Evolutionary conservation across 64 coral and sea anemone species (phyloP).

Genomic region (Astreopora myriophthalma): DNA sequence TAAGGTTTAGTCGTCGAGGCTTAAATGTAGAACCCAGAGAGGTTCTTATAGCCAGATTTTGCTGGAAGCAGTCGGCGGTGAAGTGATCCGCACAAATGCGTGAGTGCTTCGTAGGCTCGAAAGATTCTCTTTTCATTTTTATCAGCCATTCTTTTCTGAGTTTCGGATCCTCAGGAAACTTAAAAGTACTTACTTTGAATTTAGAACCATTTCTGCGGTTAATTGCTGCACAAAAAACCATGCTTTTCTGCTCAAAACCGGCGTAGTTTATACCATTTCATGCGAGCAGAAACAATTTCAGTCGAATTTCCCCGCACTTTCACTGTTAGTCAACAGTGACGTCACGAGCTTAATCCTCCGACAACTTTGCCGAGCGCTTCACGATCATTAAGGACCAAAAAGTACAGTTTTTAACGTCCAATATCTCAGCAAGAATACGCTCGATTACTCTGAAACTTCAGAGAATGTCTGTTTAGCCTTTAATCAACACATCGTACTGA

Average conservation of each 20-base stretch:
- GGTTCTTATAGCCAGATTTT: not conserved
- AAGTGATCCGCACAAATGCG: not conserved
- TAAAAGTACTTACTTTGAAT: not conserved
- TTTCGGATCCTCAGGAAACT: not conserved
- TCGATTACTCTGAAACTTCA: too few species aligned
- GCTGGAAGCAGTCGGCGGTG: not conserved
- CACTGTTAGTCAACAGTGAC: not conserved
- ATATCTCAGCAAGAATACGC: too few species aligned
- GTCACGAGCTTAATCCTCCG: not conserved
- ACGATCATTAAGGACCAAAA: too few species aligned
- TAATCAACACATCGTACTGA: too few species aligned
- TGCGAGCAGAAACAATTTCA: too few species aligned
- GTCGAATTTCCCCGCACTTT: not conserved
- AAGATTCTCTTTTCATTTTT: conserved; percentile 4
- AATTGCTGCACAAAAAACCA: not conserved
- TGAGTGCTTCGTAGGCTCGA: not conserved
- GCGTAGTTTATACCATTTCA: not conserved
- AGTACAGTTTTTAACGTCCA: too few species aligned
- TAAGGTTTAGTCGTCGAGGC: not conserved
- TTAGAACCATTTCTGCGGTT: not conserved
- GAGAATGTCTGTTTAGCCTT: too few species aligned
- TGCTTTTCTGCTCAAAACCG: not conserved
- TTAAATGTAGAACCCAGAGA: not conserved
- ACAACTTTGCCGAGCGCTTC: not conserved
- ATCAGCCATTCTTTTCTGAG: not conserved